Base-by-base conservation (phyloP, 1,140 invertebrate genomes). In the Heliconius melpomene region DNA sequence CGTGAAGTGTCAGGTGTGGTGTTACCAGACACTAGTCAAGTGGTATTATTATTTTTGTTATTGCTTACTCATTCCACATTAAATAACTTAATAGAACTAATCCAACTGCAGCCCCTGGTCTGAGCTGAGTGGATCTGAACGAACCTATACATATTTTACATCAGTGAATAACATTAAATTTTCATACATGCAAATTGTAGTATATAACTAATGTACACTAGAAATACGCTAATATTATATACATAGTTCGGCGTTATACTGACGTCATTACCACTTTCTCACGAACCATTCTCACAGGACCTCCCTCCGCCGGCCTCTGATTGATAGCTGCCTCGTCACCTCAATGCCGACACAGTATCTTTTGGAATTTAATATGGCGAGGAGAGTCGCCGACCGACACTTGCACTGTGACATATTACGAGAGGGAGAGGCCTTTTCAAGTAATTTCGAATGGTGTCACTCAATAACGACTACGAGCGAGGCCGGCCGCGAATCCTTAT, bases 241-340 rank as follows among this genome's bases (percentile, higher is more conserved):
- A 57, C n/a, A 16, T 18, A 32, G 36, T 18, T 26, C 18, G 77
- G 8, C 18, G 54, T 73, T 75, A 76, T 50, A 38, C 29, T 80
- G 46, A 80, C 70, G 75, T 77, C 70, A 77, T 80, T 73, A 74
- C 79, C 66, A 52, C 77, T 78, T 80, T 54, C 78, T 80, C 73
- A 66, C 70, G 72, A 46, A 75, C 29, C 57, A n/a, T 46, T n/a
- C 70, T 71, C n/a, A 23, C 66, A 2, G 50, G 23, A 18, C 29
- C 6, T 46, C 29, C 8, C 71, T 23, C 11, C 23, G 11, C 6
- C 26, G 32, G 16, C 66, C 50, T 66, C 74, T 76, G 66, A 79
- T 66, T 66, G 78, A 79, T 70, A 70, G 50, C 54, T 54, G 78
- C 76, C 66, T 32, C 77, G 74, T 75, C 72, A 16, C 73, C 78